Evolutionary conservation across 2,797 vertebrate genomes (phyloP).

Genomic region (Cuniculus paca): DNA sequence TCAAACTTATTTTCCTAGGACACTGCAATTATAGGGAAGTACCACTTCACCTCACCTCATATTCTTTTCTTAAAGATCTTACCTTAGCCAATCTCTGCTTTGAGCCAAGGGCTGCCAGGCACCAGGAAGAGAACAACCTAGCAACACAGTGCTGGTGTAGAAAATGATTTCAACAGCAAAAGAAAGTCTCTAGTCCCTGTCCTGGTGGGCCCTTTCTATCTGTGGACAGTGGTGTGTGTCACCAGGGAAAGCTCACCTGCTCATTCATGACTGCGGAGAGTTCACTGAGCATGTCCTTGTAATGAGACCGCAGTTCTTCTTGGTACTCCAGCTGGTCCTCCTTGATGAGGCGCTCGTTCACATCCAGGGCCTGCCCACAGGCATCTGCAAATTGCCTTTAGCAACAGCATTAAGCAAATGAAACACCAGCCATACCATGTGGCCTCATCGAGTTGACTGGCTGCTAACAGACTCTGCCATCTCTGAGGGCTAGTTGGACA

Average conservation of each 20-base stretch:
- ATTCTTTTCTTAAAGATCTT: neutral
- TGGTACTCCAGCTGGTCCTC: slow-evolving; percentile 99
- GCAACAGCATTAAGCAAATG: slow-evolving; percentile 43
- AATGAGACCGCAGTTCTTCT: slow-evolving; percentile 98
- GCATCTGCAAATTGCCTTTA: slow-evolving; percentile 97
- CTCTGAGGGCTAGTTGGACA: neutral
- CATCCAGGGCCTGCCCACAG: slow-evolving; percentile 96
- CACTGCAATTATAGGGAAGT: neutral
- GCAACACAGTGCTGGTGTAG: neutral
- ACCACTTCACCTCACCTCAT: neutral
- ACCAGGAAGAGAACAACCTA: neutral
- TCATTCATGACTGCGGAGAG: slow-evolving; percentile 97
- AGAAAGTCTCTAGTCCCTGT: neutral
- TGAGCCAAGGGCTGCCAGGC: neutral
- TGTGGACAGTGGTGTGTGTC: fast-evolving
- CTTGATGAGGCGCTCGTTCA: slow-evolving; percentile 98
- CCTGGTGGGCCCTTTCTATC: neutral
- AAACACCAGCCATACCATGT: neutral
- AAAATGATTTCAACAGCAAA: neutral
- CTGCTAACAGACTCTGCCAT: neutral
- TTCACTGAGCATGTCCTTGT: slow-evolving; percentile 96
- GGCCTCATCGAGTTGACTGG: neutral
- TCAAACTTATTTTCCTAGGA: neutral
- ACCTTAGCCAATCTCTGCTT: neutral
- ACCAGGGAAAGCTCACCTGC: slow-evolving; percentile 90